These are phyloP conservation scores for Hirundichthys speculiger DNA, from an alignment of 2,113 vertebrate genomes.

Conservation along the genomic window DNA sequence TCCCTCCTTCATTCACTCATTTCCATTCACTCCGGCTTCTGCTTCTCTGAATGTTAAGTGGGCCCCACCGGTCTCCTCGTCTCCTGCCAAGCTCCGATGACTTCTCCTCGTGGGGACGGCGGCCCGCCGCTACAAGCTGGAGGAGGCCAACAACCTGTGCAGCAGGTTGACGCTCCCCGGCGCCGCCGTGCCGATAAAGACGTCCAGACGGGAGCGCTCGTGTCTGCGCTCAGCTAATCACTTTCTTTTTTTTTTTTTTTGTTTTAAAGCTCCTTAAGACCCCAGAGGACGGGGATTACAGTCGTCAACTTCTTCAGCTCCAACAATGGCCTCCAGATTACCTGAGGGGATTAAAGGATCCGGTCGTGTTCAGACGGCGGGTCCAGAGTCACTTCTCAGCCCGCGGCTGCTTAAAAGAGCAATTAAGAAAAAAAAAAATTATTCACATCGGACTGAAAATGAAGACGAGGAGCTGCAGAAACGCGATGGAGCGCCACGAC, in stretches of 20 bases:
- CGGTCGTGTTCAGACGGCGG: constrained; percentile 24
- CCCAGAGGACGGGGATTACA: constrained; percentile 47
- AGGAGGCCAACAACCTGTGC: too few species aligned
- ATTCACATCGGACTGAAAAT: constrained; percentile 27
- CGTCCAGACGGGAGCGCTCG: constrained; percentile 13
- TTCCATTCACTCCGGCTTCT: constrained; percentile 79
- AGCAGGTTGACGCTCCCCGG: too few species aligned
- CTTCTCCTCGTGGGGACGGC: constrained; percentile 41
- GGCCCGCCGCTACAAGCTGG: constrained; percentile 9
- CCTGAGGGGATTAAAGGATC: constrained; percentile 50
- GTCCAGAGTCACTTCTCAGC: constrained; percentile 39
- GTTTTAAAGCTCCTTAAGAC: constrained; percentile 51
- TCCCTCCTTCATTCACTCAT: constrained; percentile 64
- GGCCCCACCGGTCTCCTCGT: constrained; percentile 67
- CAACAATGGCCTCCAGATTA: constrained; percentile 62
- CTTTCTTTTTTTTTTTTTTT: constrained; percentile 39
- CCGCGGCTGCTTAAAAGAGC: constrained; percentile 32
- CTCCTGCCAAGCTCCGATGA: constrained; percentile 70
- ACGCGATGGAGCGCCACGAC: neutral
- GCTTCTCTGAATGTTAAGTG: constrained; percentile 86
- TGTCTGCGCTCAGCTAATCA: constrained; percentile 25
- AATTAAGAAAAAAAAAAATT: constrained; percentile 62
- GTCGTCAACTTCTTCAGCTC: constrained; percentile 48
- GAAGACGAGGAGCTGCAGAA: constrained; percentile 34
- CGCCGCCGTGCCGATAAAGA: constrained; percentile 37